Evolutionary conservation across 2,797 vertebrate species (phyloP).

Genomic region (Gymnothorax javanicus): DNA sequence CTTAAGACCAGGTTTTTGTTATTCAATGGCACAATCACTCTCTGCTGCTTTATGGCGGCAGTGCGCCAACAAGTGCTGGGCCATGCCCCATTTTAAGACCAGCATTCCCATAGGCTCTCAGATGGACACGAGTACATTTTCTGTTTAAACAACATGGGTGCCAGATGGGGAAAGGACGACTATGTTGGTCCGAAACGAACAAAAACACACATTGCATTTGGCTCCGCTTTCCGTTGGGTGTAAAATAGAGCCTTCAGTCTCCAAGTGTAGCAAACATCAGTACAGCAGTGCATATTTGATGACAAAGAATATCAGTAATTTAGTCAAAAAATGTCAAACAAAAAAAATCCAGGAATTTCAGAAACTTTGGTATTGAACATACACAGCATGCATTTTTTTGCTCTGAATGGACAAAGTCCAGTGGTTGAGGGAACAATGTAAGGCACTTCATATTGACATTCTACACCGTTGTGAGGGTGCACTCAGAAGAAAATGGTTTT

Average conservation of each 20-base stretch:
- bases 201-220: no score
- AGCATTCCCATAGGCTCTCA: no score
- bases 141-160: no score
- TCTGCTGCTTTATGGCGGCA: no score
- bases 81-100: no score
- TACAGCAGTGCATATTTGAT: neutral
- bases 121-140: no score
- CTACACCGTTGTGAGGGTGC: slow-evolving; percentile 31
- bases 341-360: neutral
- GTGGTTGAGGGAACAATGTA: neutral
- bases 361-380: neutral
- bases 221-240: no score
- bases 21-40: no score
- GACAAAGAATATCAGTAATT: neutral
- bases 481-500: slow-evolving; percentile 16
- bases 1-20: no score
- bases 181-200: no score
- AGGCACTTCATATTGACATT: neutral
- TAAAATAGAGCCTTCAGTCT: neutral
- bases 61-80: no score
- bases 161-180: no score
- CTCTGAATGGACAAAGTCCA: neutral
- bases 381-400: neutral
- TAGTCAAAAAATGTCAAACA: neutral
- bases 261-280: neutral